Evolutionary conservation across 2,888 invertebrate genomes (phyloP).

Genomic region (Drosophila birchii): DNA sequence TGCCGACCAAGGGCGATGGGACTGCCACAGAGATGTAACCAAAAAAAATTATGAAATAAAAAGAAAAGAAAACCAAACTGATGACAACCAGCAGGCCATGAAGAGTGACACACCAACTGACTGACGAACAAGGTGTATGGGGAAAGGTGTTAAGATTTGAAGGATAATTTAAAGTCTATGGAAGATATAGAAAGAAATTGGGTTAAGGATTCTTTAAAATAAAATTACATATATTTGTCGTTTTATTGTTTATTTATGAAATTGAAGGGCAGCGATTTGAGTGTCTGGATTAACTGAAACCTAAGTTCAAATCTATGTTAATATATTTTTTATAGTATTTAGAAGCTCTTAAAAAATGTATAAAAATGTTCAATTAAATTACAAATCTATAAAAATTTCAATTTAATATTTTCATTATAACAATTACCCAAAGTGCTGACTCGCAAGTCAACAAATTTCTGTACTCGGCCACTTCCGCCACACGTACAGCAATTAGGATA

Average conservation of each 20-base stretch:
- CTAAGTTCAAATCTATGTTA: no score
- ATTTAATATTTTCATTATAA: no score
- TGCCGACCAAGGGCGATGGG: conserved; percentile 54
- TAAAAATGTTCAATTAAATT: no score
- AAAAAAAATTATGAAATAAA: conserved; percentile 15
- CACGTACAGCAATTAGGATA: no score
- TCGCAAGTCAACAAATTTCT: no score
- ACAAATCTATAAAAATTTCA: no score
- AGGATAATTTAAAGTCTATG: not conserved
- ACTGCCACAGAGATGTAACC: conserved; percentile 15
- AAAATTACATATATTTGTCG: not conserved
- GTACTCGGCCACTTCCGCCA: no score
- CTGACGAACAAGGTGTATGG: conserved; percentile 2
- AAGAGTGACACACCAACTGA: conserved; percentile 29
- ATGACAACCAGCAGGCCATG: conserved; percentile 48
- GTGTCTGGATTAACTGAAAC: no score
- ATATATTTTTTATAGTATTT: no score
- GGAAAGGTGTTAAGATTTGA: not conserved
- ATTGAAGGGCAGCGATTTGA: no score
- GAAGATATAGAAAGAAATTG: not conserved
- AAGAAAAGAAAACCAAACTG: conserved; percentile 26
- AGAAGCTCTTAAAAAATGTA: no score
- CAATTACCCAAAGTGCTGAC: no score
- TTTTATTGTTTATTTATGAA: not conserved
- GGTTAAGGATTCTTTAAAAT: not conserved